Base-by-base conservation (phyloP, 2,888 invertebrate genomes). In the Biston betularia region DNA sequence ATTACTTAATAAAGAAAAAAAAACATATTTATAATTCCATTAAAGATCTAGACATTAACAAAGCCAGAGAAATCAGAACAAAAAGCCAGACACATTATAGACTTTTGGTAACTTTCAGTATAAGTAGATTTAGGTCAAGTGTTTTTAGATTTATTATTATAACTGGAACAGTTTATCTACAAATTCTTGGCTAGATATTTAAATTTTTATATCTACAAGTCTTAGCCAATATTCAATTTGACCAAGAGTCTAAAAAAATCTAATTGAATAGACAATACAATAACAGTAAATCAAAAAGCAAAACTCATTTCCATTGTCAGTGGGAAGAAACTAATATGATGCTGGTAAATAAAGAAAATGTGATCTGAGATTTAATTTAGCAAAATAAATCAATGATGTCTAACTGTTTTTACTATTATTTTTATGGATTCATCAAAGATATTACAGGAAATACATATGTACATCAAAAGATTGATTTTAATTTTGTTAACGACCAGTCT, bases 351-450 rank as follows among this genome's bases (percentile, higher is more conserved):
- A 0, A 10, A 24, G 4, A 10, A 46, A 15, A 46, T 46, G 14
- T 46, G 14, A 14, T n/a, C 6, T 10, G 33, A 11, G 6, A 33
- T 49, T 49, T 33, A 6, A 49, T 6, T 10, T 14, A 9, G 12
- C 10, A 14, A 35, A 48, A 45, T 45, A 24, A 58, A 46, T 56
- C 48, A 58, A 40, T 49, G 24, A 35, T 15, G 45, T 38, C 0
- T 2, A 8, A 10, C 14, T 56, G 38, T 40, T 42, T 42, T 40
- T 40, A 6, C 38, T 40, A 40, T n/a, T 15, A 24, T 7, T 49
- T 58, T 58, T 58, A 58, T 33, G 24, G 24, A 56, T 56, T 50
- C 15, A 50, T 56, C 44, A 50, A 56, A 50, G 44, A 45, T 12
- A 53, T 24, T 60, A 46, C 60, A 52, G 50, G 45, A 52, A 45